Conservation (phyloP, 2,113 vertebrate genomes). For the Ivindomyrus marchei region DNA sequence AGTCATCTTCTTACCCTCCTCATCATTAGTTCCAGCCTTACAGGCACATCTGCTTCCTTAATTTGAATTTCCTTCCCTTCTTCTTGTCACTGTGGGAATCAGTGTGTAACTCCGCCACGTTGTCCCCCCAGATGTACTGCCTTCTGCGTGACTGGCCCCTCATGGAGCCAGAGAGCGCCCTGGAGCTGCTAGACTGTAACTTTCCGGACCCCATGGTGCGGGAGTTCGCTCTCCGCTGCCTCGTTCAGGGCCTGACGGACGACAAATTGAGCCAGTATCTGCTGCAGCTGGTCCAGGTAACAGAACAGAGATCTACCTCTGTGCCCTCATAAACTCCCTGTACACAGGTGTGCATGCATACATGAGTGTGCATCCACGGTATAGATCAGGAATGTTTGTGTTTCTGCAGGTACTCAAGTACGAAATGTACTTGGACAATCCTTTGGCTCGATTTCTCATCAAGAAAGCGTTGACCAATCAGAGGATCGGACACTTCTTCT, state of each 20-base stretch:
- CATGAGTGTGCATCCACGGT: background rate
- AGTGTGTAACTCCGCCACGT: background rate
- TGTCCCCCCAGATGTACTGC: constrained; percentile 49
- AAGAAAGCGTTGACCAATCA: constrained; percentile 57
- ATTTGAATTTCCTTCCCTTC: background rate
- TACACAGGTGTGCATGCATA: background rate
- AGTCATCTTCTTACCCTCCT: background rate
- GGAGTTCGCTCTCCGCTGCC: constrained; percentile 54
- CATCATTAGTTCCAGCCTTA: background rate
- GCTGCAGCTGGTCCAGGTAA: constrained; percentile 56
- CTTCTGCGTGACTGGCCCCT: constrained; percentile 54
- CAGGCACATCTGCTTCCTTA: background rate
- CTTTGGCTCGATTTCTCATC: constrained; percentile 57
- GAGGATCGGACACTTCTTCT: constrained; percentile 55
- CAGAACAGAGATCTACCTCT: background rate
- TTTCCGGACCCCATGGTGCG: constrained; percentile 54
- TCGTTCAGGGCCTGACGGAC: constrained; percentile 50
- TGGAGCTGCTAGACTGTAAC: constrained; percentile 58
- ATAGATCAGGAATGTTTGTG: background rate
- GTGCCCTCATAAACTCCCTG: background rate
- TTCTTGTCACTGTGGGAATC: background rate
- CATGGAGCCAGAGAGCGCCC: constrained; percentile 49
- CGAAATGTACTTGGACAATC: constrained; percentile 56
- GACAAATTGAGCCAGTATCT: constrained; percentile 57
- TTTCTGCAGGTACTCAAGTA: constrained; percentile 52